These are phyloP conservation scores for Erannis defoliaria DNA, from an alignment of 2,888 invertebrate species.

Conservation along the genomic window DNA sequence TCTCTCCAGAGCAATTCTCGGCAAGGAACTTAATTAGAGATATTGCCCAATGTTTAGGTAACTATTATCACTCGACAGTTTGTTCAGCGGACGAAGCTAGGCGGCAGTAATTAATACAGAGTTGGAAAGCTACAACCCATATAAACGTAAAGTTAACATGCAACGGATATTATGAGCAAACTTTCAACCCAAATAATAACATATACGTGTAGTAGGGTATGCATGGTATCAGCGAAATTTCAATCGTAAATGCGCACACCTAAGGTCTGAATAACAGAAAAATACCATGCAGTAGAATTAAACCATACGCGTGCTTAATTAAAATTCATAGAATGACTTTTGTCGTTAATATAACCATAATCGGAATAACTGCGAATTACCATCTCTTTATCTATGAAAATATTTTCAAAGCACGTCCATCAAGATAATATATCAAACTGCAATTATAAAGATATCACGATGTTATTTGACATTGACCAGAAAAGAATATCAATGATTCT, in stretches of 20 bases:
- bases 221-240: constrained; percentile 31
- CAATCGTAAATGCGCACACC: constrained; percentile 24
- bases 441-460: constrained; percentile 33
- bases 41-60: constrained; percentile 63
- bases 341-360: constrained; percentile 53
- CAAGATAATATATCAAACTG: constrained; percentile 24
- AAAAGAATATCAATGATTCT: constrained; percentile 25
- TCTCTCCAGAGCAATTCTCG: constrained; percentile 33
- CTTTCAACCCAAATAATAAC: constrained; percentile 44
- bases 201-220: constrained; percentile 31
- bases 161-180: constrained; percentile 51
- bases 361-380: constrained; percentile 47
- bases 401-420: constrained; percentile 44
- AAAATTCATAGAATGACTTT: constrained; percentile 50
- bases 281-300: constrained; percentile 33
- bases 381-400: constrained; percentile 44
- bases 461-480: constrained; percentile 21
- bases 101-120: constrained; percentile 57
- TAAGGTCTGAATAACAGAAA: constrained; percentile 16
- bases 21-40: constrained; percentile 64
- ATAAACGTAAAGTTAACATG: constrained; percentile 56
- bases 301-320: constrained; percentile 40
- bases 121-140: constrained; percentile 57
- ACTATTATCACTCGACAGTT: constrained; percentile 63
- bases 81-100: constrained; percentile 57